phyloP scores from a whole-genome alignment of 2,113 vertebrate genomes.

The Salvelinus sp. region DNA sequence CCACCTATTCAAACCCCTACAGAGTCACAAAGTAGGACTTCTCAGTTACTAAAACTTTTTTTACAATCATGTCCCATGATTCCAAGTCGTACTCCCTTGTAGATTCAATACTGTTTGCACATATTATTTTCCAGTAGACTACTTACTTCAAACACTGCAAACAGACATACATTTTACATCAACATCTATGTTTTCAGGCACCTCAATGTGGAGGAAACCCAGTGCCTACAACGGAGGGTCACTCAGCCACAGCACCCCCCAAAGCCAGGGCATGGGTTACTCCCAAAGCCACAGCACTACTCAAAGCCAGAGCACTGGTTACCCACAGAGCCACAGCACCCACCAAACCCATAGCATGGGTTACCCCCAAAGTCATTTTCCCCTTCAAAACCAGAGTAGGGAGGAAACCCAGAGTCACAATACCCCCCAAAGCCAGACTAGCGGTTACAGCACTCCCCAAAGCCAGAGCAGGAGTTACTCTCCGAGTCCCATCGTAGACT shows the following conservation, averaged over 20 bases:
- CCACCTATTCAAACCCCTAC: neutral
- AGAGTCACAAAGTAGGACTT: conserved; percentile 42
- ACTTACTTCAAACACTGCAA: neutral
- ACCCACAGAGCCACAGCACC: no score
- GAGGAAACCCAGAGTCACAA: neutral
- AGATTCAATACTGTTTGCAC: no score
- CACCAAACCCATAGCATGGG: neutral
- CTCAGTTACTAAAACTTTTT: no score
- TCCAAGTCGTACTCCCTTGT: no score
- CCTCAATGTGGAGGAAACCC: conserved; percentile 55
- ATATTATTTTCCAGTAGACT: neutral
- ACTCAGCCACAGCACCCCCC: neutral
- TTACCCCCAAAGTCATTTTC: neutral
- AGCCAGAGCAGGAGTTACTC: conserved; percentile 34
- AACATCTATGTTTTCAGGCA: conserved; percentile 50
- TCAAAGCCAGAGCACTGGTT: no score
- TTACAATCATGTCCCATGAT: no score
- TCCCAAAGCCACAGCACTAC: no score
- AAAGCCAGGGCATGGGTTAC: no score
- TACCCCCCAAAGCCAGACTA: neutral
- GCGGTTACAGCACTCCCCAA: neutral
- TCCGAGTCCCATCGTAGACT: conserved; percentile 15
- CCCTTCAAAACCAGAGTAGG: neutral
- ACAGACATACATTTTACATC: no score
- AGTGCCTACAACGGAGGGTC: conserved; percentile 42